A percentile compares a stretch with the other conserved stretches of the same genome.
Evolutionary conservation across 2,888 invertebrate species (phyloP).

Genomic region (Amaurobius ferox): DNA sequence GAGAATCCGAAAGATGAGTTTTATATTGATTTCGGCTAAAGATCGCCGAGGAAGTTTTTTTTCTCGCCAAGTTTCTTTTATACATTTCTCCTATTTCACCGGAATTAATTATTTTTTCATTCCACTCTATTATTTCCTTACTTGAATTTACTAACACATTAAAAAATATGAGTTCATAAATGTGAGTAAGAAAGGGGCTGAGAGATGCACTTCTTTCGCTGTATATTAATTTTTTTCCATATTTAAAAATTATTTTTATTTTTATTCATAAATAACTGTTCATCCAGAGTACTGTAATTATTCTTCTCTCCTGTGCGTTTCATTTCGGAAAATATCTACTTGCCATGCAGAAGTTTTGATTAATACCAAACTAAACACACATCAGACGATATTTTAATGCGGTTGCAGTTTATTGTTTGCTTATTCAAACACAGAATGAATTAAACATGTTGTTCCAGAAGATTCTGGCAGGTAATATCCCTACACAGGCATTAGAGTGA

Average conservation of each 20-base stretch:
- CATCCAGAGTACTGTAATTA: background rate
- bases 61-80: conserved; percentile 14
- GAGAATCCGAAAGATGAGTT: conserved; percentile 62
- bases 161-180: background rate
- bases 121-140: conserved; percentile 40
- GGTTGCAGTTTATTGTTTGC: background rate
- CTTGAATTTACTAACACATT: conserved; percentile 9
- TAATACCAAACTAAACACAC: background rate
- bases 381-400: background rate
- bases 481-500: too few relatives aligned
- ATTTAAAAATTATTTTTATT: background rate
- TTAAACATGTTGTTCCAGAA: background rate
- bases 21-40: conserved; percentile 52
- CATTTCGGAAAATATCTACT: background rate
- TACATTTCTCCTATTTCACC: conserved; percentile 45
- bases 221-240: background rate
- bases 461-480: too few relatives aligned
- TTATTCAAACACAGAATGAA: background rate
- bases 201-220: background rate
- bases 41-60: conserved; percentile 28
- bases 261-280: background rate
- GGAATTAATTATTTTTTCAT: conserved; percentile 47
- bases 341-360: background rate
- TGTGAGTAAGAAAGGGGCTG: background rate
- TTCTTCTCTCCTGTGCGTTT: background rate